Base-by-base conservation (phyloP, 2,797 vertebrate genomes). In the Eleutherodactylus coqui region DNA sequence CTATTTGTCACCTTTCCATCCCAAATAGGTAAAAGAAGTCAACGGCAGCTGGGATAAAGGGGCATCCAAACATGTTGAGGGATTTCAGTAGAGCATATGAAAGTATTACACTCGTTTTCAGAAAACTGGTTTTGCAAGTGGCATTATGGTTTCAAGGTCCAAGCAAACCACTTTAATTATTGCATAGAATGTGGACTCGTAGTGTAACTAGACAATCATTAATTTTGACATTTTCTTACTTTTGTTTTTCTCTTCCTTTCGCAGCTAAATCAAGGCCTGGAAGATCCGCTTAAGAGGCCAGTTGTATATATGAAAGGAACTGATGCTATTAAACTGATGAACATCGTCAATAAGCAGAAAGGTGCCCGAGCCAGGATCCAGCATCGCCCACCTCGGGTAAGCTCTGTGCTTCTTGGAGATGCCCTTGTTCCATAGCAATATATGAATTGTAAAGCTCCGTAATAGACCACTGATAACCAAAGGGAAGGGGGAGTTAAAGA, bases 291-390 rank as follows among this genome's bases (percentile, higher is more conserved):
- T 89, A 98, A 99, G 93, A 96, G 97, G 87, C 98, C 98, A 0
- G 97, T 99, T 90, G 97, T 99, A n/a, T 99, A 99, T 7, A 97
- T 99, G 90, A 99, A 99, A 91, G 98, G 98, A 41, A 96, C 96
- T 10, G 98, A 99, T 21, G 98, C 98, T 2, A 92, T 98, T 51
- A 99, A 98, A 91, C 91, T 99, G 64, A 99, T 99, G 98, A 99
- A 98, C 93, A 99, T 99, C 0, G 98, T 99, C 82, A 99, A 99
- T 94, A 99, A 99, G 91, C 98, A 99, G 95, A 99, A 99, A 90
- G 97, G 99, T 86, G 98, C 98, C 0, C 96, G 97, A 21, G 98
- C 98, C 43, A 95, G 97, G 89, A 99, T 99, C 85, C 98, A 99
- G 89, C 98, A 99, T 92, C 93, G 97, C 7, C 97, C 97, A 0